A percentile compares a stretch with the other conserved stretches of the same genome.
These are phyloP conservation scores for Aradus depressus DNA, from an alignment of 2,888 invertebrate species.

Conservation along the genomic window DNA sequence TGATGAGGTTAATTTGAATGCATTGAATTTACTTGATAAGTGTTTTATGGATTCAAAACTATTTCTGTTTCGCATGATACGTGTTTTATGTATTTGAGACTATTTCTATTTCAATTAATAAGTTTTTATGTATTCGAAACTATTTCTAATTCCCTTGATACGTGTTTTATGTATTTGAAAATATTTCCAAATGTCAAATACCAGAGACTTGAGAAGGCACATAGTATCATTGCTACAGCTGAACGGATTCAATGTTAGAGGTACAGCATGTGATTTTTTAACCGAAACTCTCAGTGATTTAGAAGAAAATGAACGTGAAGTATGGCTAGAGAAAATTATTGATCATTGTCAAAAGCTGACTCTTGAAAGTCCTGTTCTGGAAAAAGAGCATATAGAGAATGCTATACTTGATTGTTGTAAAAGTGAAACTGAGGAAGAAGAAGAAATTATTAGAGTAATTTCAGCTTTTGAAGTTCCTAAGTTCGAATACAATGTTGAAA, in stretches of 20 bases:
- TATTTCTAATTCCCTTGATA: no score
- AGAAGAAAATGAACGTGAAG: slow-evolving; percentile 48
- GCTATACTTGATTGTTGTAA: slow-evolving; percentile 50
- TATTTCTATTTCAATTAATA: no score
- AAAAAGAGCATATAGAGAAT: slow-evolving; percentile 55
- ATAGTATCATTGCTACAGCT: slow-evolving; percentile 49
- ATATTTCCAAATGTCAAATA: slow-evolving; percentile 19
- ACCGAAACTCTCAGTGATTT: slow-evolving; percentile 56
- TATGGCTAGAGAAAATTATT: slow-evolving; percentile 62
- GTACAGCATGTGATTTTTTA: slow-evolving; percentile 60
- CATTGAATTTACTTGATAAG: no score
- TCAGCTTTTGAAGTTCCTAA: slow-evolving; percentile 73
- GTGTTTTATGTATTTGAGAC: no score
- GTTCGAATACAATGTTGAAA: slow-evolving; percentile 58
- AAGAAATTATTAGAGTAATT: slow-evolving; percentile 66
- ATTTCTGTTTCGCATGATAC: no score
- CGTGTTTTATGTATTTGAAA: background rate
- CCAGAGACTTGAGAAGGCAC: slow-evolving; percentile 26
- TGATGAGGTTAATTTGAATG: no score
- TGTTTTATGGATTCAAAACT: no score
- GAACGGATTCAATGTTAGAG: slow-evolving; percentile 60
- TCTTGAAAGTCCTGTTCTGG: slow-evolving; percentile 58
- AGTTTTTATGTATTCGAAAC: no score
- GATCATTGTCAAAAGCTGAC: slow-evolving; percentile 69
- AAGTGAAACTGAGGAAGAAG: slow-evolving; percentile 52